Conservation (phyloP, 2,113 vertebrate species). For the Odobenus rosmarus region DNA sequence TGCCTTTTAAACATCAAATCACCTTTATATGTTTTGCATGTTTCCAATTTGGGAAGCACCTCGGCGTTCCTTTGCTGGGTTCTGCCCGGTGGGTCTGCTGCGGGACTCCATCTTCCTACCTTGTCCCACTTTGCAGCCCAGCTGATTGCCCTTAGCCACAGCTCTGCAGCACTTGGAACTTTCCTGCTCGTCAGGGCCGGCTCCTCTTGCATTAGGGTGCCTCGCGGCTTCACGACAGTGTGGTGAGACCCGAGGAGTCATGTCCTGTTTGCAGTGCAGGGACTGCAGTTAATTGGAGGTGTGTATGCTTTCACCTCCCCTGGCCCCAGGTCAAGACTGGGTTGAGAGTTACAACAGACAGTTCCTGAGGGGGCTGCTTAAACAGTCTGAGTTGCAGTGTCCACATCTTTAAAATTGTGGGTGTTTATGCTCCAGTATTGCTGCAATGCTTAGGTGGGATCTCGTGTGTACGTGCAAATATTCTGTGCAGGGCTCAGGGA, state of each 20-base stretch:
- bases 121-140: accelerated
- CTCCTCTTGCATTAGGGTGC: accelerated
- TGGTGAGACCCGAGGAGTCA: accelerated
- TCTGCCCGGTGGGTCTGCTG: accelerated
- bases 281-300: background rate
- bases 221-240: accelerated
- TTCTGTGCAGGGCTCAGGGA: accelerated
- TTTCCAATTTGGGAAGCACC: no score
- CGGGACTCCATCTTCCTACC: accelerated
- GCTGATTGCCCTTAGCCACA: accelerated
- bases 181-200: accelerated
- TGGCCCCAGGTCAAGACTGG: background rate
- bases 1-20: background rate
- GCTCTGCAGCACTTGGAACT: accelerated
- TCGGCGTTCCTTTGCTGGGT: accelerated
- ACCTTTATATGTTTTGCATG: accelerated
- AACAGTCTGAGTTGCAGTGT: accelerated
- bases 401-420: accelerated
- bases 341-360: background rate
- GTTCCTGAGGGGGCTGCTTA: accelerated
- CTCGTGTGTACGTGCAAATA: accelerated
- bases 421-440: accelerated
- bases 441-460: background rate
- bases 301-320: background rate
- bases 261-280: background rate